Evolutionary conservation across 2,113 vertebrate species (phyloP).

Genomic region (Nesoenas mayeri): DNA sequence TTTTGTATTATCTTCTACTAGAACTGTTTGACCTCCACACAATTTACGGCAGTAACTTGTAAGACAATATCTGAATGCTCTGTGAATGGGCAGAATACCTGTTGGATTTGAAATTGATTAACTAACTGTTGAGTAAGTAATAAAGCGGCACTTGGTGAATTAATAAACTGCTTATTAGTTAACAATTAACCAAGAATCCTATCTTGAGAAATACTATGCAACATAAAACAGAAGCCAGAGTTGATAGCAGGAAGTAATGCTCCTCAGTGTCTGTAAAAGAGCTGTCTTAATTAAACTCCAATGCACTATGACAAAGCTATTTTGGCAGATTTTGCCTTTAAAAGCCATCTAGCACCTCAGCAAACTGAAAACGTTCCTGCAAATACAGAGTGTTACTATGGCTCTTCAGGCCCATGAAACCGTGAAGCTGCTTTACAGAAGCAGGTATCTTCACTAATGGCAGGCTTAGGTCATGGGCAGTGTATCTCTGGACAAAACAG

Average conservation of each 20-base stretch:
- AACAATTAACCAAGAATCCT: conserved; percentile 44
- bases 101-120: conserved; percentile 29
- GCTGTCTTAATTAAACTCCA: conserved; percentile 20
- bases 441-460: not conserved
- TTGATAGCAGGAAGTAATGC: not conserved
- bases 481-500: not conserved
- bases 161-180: conserved; percentile 51
- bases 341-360: not conserved
- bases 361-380: not conserved
- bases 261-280: not conserved
- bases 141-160: conserved; percentile 19
- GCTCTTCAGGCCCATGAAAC: not conserved
- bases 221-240: conserved; percentile 16
- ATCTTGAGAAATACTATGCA: conserved; percentile 26
- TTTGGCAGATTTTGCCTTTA: not conserved
- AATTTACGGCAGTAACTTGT: not conserved
- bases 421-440: not conserved
- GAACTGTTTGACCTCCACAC: not conserved
- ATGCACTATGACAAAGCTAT: not conserved
- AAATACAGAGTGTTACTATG: not conserved
- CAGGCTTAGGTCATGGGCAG: not conserved
- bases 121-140: conserved; percentile 38
- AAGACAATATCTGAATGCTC: not conserved
- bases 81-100: not conserved
- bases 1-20: not conserved